These are phyloP conservation scores for Serilophus lunatus DNA, from an alignment of 2,113 vertebrate species.

Conservation along the genomic window DNA sequence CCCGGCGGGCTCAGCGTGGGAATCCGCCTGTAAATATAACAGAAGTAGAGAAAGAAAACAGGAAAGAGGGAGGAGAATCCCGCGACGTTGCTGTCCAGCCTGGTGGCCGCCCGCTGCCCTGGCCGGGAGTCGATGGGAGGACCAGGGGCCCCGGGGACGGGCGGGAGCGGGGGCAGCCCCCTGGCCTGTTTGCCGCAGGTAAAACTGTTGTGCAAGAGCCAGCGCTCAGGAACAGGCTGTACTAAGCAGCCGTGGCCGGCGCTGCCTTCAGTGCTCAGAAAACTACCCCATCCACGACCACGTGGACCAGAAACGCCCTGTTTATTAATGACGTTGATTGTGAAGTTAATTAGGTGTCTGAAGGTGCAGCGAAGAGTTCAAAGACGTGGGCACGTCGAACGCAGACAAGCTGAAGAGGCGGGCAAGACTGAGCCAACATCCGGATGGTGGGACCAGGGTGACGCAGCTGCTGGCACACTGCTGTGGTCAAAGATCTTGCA, in stretches of 20 bases:
- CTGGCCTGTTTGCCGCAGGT: not conserved
- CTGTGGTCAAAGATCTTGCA: not conserved
- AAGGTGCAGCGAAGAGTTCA: not conserved
- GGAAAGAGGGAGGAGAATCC: not conserved
- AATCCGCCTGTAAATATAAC: accelerated
- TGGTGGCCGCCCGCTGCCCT: not conserved
- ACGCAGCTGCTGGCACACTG: not conserved
- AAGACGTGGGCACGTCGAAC: accelerated
- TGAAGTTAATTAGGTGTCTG: not conserved
- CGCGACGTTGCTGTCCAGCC: not conserved
- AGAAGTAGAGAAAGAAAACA: not conserved
- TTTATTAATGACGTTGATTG: not conserved
- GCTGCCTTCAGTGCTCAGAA: not conserved
- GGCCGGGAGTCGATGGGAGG: not conserved
- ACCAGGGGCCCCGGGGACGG: not conserved
- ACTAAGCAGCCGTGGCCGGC: accelerated
- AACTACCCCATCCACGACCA: not conserved
- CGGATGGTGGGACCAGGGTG: not conserved
- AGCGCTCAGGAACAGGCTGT: not conserved
- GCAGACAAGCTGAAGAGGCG: not conserved
- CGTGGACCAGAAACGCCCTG: not conserved
- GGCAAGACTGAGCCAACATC: not conserved
- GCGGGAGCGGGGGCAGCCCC: not conserved
- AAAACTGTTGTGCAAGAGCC: not conserved
- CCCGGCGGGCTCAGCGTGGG: not conserved